These are phyloP conservation scores for Meles meles DNA, from an alignment of 2,113 vertebrate genomes.

Conservation along the genomic window DNA sequence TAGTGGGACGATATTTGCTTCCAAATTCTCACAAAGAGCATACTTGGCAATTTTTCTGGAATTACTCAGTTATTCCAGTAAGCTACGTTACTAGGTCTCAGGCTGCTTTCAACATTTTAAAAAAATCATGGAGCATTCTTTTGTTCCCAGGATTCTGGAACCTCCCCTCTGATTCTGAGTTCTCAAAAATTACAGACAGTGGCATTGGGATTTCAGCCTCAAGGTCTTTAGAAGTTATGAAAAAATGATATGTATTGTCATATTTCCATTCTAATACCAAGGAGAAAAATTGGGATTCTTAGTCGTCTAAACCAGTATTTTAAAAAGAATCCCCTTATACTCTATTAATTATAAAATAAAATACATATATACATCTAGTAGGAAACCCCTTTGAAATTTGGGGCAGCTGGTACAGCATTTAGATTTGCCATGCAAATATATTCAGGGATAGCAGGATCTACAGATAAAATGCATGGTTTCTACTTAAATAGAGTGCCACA, in stretches of 20 bases:
- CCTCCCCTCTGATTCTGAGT: neutral
- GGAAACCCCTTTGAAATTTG: neutral
- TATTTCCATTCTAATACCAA: neutral
- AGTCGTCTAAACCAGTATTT: neutral
- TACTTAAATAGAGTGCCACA: neutral
- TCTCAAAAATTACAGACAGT: neutral
- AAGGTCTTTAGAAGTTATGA: slow-evolving; percentile 7
- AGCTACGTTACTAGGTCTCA: neutral
- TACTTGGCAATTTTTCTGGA: neutral
- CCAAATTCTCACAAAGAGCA: neutral
- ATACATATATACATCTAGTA: neutral
- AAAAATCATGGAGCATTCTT: neutral
- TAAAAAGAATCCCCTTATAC: neutral
- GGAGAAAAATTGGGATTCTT: neutral
- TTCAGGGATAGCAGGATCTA: neutral
- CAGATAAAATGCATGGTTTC: neutral
- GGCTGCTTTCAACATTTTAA: neutral
- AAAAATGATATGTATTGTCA: neutral
- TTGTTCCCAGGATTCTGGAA: neutral
- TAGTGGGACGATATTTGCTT: neutral
- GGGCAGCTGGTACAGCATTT: neutral
- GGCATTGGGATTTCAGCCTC: neutral
- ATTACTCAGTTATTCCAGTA: neutral
- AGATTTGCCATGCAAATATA: neutral
- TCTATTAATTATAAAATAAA: neutral